Evolutionary conservation across 2,797 vertebrate genomes (phyloP), one percentile per base, ranked within the genome.

Genomic region (Capromys pilorides): DNA sequence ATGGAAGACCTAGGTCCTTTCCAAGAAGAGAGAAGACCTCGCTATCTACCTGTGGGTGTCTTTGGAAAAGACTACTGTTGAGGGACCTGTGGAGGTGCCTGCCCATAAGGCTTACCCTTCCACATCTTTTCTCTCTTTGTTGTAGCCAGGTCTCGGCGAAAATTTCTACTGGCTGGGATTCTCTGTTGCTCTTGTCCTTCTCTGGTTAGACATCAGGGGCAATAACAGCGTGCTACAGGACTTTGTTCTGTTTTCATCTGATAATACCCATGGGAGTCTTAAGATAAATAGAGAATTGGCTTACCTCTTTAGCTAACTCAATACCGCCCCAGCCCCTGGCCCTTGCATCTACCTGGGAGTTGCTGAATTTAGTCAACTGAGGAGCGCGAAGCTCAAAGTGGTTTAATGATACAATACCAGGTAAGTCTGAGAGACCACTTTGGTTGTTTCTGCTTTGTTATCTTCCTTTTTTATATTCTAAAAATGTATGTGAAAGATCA

Each of bases 331-430:
- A 64, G 8, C 19, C 3, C 66, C 39, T 67, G 12, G 57, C 12
- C 19, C 57, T 22, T n/a, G 21, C 3, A 26, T 54, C n/a, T 61
- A 28, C 49, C 54, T 82, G 45, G 71, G 3, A 90, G 33, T 10
- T 64, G 36, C 79, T 82, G 45, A 91, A 88, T 31, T 93, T 71
- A 83, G 45, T 84, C 24, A 95, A 28, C 36, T 24, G 62, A 94
- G 57, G 31, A 12, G 54, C 39, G 10, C 33, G 36, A 13, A 86
- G 33, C 24, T 85, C 31, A 8, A 0, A 1, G 33, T 10, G 26
- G 1, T 82, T 91, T 90, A 77, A 71, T 24, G 64, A 81, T 78
- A 92, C 22, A 16, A 59, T 45, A 10, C 49, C 22, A 19, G 14
- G 10, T 45, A 64, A 64, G 31, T 61, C 62, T 95, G 62, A 91